Evolutionary conservation across 2,888 invertebrate genomes (phyloP), one percentile per base, ranked within the genome.

Genomic region (Hypsopygia costalis): DNA sequence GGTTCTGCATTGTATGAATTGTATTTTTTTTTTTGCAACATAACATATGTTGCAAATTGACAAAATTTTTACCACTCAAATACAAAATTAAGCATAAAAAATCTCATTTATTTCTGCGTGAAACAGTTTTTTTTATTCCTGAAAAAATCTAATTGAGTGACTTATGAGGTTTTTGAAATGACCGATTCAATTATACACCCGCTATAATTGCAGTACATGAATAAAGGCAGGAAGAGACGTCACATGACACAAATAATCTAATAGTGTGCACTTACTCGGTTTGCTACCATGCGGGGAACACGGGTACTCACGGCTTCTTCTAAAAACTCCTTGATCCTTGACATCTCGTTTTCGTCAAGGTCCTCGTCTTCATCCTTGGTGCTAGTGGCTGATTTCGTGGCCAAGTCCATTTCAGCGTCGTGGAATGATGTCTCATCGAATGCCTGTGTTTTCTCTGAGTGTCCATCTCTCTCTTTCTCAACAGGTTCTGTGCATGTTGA

Each of bases 361-460:
- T 87, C 85, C 3, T 85, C 86, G 0, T 85, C 83, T 1, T 85
- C 85, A 0, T 82, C 83, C 32, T 73, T 82, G 21, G 70, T 67
- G 50, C 69, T 74, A 36, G 65, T 67, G 6, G 36, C 55, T 0
- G 79, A 72, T 38, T 68, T 71, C 6, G 69, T 66, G 1, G 58
- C 37, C 1, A 76, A 44, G 0, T 85, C 85, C 21, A 52, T 42
- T 9, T 82, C 83, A 0, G 58, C 53, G 2, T 76, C 77, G 7
- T 54, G 58, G 42, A 56, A 59, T 0, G 56, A 44, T 0, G 56
- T 42, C 0, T 81, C 81, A 1, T 71, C 67, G 1, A 47, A 30
- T 21, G 54, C 44, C 0, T 55, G 44, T 11, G 52, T 60, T 46
- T 65, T 76, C 8, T 66, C 68, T 1, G 55, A 52, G 29, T 16